Percentiles rank a stretch among this genome's conserved stretches.
Evolutionary conservation across 2,113 vertebrate species (phyloP).

Genomic region (Phylloscopus whistleri): DNA sequence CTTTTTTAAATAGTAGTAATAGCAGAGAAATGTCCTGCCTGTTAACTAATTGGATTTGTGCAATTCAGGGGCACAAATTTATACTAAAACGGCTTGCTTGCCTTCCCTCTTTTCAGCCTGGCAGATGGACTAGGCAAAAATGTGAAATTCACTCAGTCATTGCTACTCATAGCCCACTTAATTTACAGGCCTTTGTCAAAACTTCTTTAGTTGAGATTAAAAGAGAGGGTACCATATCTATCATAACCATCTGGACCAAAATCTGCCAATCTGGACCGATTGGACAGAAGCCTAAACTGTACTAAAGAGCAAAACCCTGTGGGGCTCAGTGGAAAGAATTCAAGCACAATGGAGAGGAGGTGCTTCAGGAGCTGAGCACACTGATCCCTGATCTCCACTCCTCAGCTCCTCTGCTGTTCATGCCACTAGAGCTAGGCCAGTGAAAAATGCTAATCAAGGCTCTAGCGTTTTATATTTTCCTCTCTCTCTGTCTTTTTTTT

Average conservation of each 20-base stretch:
- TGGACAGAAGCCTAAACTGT: constrained; percentile 53
- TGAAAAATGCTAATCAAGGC: neutral
- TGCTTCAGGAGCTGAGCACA: neutral
- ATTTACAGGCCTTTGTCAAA: constrained; percentile 64
- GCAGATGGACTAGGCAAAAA: constrained; percentile 65
- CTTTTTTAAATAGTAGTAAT: constrained; percentile 40
- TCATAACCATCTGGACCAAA: constrained; percentile 69
- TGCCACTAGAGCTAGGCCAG: neutral
- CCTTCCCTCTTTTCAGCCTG: constrained; percentile 37
- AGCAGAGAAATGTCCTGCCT: constrained; percentile 44
- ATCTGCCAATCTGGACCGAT: constrained; percentile 58
- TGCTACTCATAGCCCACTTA: constrained; percentile 55
- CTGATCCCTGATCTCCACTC: neutral
- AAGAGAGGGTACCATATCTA: constrained; percentile 52
- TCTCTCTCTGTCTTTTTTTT: neutral
- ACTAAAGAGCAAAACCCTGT: constrained; percentile 1
- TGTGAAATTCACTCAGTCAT: constrained; percentile 55
- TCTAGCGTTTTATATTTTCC: neutral
- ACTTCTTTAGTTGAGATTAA: constrained; percentile 60
- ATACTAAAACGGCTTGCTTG: constrained; percentile 21
- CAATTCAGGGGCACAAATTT: constrained; percentile 36
- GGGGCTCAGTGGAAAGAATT: neutral
- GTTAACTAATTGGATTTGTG: constrained; percentile 52
- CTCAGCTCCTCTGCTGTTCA: neutral
- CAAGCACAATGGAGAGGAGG: neutral